phyloP scores from a whole-genome alignment of 1,140 invertebrate species.

The Helicoverpa zea region DNA sequence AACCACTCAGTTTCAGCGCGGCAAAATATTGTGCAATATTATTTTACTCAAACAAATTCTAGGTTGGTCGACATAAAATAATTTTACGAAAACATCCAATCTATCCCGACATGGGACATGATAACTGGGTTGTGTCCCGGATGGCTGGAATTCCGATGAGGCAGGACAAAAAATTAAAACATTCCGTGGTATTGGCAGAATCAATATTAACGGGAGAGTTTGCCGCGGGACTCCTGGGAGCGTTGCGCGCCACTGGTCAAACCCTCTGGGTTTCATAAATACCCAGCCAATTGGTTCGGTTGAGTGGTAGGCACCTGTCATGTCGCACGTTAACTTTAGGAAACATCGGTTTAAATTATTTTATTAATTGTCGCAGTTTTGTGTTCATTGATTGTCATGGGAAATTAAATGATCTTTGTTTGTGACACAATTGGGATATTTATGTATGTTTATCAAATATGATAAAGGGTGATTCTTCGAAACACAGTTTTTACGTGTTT shows the following conservation, averaged over 20 bases:
- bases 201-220: conserved; percentile 52
- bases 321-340: conserved; percentile 12
- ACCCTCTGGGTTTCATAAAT: conserved; percentile 28
- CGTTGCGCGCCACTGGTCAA: conserved; percentile 30
- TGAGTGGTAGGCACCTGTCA: conserved; percentile 30
- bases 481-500: too few relatives aligned
- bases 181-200: conserved; percentile 45
- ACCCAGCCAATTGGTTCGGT: conserved; percentile 30
- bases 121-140: conserved; percentile 29
- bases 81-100: conserved; percentile 32
- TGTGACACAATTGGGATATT: not conserved
- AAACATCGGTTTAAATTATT: not conserved
- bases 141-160: conserved; percentile 35
- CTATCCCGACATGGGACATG: conserved; percentile 24
- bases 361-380: conserved; percentile 17
- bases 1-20: conserved; percentile 11
- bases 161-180: conserved; percentile 45
- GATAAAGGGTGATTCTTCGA: too few relatives aligned
- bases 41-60: conserved; percentile 28
- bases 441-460: not conserved
- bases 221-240: conserved; percentile 31
- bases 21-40: conserved; percentile 13
- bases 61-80: conserved; percentile 20
- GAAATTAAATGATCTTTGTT: conserved; percentile 6
- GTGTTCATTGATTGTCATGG: conserved; percentile 2